These are phyloP conservation scores for Pseudopodoces humilis DNA, from an alignment of 2,113 vertebrate species.

Conservation along the genomic window DNA sequence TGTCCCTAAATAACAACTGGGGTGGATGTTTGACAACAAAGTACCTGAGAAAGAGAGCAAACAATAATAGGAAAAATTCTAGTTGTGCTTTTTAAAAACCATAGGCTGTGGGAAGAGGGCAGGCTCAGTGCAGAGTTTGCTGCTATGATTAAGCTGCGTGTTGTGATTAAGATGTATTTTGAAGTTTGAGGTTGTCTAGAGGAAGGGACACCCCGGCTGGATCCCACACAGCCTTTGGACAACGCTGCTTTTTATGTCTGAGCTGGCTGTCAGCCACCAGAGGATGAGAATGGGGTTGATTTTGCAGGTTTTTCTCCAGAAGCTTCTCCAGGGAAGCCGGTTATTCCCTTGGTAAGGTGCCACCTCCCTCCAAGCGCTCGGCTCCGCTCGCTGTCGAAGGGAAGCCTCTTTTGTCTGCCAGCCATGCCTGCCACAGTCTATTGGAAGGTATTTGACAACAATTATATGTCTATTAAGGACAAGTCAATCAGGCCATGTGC, in stretches of 20 bases:
- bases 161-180: not conserved
- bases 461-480: conserved; percentile 99
- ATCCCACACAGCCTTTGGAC: not conserved
- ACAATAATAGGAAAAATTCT: not conserved
- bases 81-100: not conserved
- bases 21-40: not conserved
- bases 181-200: not conserved
- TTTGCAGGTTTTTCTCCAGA: not conserved
- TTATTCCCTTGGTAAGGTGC: not conserved
- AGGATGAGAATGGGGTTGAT: accelerated
- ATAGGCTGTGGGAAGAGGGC: not conserved
- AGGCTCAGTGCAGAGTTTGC: not conserved
- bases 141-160: not conserved
- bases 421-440: conserved; percentile 81
- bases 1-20: not conserved
- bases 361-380: not conserved
- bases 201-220: not conserved
- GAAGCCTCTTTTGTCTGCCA: conserved; percentile 63
- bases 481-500: conserved; percentile 94
- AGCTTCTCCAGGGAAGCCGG: not conserved
- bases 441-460: conserved; percentile 98
- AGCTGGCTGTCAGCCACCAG: not conserved
- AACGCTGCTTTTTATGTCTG: not conserved
- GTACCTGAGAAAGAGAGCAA: not conserved
- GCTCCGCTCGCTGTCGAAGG: not conserved